phyloP scores from a whole-genome alignment of 2,888 invertebrate genomes.

The Macaria liturata region DNA sequence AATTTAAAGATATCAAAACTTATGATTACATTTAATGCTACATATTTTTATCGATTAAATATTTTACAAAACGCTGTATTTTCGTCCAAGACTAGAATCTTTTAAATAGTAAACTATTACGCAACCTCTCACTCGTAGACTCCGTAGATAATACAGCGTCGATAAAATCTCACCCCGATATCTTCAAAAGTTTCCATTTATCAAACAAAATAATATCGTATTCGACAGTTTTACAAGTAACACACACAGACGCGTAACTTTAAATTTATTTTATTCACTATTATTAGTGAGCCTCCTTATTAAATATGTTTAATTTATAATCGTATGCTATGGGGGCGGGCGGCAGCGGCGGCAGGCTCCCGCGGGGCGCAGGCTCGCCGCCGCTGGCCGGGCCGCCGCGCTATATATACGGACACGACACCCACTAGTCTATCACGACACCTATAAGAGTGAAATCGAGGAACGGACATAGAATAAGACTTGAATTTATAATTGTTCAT shows the following conservation, averaged over 20 bases:
- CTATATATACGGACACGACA: conserved; percentile 75
- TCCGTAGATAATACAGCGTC: conserved; percentile 20
- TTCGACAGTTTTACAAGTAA: conserved; percentile 55
- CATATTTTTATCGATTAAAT: conserved; percentile 16
- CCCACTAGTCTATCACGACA: conserved; percentile 80
- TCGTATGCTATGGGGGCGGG: conserved; percentile 39
- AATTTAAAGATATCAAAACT: conserved; percentile 25
- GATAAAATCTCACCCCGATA: conserved; percentile 24
- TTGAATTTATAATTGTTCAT: conserved; percentile 61
- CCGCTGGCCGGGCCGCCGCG: conserved; percentile 31
- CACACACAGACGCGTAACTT: conserved; percentile 61
- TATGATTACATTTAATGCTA: conserved; percentile 19
- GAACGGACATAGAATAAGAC: conserved; percentile 79
- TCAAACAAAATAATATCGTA: conserved; percentile 45
- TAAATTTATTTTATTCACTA: conserved; percentile 52
- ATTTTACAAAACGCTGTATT: conserved; percentile 25
- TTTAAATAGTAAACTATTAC: conserved; percentile 5
- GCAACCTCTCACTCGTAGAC: conserved; percentile 13
- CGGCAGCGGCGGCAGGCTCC: conserved; percentile 30
- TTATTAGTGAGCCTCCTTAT: conserved; percentile 75
- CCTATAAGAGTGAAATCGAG: conserved; percentile 80
- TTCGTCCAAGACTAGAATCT: conserved; percentile 23
- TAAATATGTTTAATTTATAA: conserved; percentile 49
- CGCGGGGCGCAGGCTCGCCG: conserved; percentile 20
- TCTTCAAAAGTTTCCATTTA: conserved; percentile 40